Evolutionary conservation across 2,888 invertebrate genomes (phyloP).

Genomic region (Thecocarcelia acutangulata): DNA sequence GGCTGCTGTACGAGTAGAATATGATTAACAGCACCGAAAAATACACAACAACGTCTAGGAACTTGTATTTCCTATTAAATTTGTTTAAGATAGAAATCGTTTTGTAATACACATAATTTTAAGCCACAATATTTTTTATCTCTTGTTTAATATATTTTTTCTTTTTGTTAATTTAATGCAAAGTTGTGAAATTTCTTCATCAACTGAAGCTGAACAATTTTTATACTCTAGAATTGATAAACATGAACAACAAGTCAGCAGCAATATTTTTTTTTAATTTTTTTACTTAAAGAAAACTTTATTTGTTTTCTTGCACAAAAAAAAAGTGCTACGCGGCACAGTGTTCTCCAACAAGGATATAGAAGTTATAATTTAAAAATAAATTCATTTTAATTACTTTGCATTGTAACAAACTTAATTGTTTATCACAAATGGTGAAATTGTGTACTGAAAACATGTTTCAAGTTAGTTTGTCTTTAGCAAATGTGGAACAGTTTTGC

Average conservation of each 20-base stretch:
- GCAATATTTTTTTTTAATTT: constrained; percentile 9
- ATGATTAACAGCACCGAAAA: constrained; percentile 38
- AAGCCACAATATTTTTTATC: constrained; percentile 1
- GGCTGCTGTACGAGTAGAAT: constrained; percentile 11
- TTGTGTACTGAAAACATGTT: constrained; percentile 5
- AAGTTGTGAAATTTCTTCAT: constrained; percentile 58
- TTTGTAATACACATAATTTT: constrained; percentile 29
- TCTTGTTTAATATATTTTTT: background rate
- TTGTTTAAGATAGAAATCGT: constrained; percentile 49
- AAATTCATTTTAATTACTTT: constrained; percentile 3
- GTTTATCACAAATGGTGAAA: background rate
- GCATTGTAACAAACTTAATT: constrained; percentile 7
- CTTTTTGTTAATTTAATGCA: constrained; percentile 23
- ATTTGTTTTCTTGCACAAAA: constrained; percentile 19
- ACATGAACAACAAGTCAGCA: constrained; percentile 27
- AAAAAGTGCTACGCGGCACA: constrained; percentile 25
- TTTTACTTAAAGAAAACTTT: constrained; percentile 11
- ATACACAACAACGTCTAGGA: constrained; percentile 19
- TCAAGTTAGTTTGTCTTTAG: constrained; percentile 3
- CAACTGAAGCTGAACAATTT: constrained; percentile 32
- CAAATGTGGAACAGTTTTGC: constrained; percentile 35
- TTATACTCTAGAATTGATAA: constrained; percentile 43
- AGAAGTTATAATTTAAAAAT: constrained; percentile 24
- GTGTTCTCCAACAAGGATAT: constrained; percentile 43
- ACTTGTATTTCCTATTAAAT: constrained; percentile 53